Evolutionary conservation across 2,797 vertebrate genomes (phyloP).

Genomic region (Synaphobranchus kaupii): DNA sequence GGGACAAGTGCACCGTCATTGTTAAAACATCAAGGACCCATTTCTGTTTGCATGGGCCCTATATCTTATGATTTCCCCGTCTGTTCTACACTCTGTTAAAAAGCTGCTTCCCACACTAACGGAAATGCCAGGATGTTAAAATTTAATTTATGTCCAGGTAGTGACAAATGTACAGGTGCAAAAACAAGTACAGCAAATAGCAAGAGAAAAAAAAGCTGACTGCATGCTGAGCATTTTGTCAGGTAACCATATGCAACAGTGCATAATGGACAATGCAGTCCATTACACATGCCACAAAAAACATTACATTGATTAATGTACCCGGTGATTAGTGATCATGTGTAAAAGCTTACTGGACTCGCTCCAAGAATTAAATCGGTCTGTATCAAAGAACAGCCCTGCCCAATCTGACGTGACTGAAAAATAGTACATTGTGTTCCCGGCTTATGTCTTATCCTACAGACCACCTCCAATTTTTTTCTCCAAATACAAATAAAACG

Average conservation of each 20-base stretch:
- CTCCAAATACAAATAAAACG: background rate
- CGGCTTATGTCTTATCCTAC: background rate
- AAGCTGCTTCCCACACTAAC: background rate
- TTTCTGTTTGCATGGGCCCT: background rate
- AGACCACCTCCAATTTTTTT: background rate
- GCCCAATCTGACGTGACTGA: background rate
- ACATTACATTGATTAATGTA: background rate
- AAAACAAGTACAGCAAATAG: background rate
- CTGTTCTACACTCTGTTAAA: background rate
- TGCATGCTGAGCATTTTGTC: background rate
- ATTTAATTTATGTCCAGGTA: background rate
- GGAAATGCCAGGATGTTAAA: background rate
- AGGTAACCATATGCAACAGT: background rate
- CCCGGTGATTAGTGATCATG: background rate
- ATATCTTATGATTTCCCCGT: background rate
- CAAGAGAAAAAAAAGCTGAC: background rate
- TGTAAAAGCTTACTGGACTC: constrained; percentile 4
- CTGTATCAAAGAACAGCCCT: background rate
- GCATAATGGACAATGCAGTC: background rate
- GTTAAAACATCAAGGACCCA: background rate
- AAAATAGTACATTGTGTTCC: background rate
- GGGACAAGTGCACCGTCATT: background rate
- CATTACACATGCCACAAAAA: background rate
- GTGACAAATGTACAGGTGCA: background rate
- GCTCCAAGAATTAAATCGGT: background rate